Conservation (phyloP, 2,113 vertebrate genomes). For the Macquaria ambigua region DNA sequence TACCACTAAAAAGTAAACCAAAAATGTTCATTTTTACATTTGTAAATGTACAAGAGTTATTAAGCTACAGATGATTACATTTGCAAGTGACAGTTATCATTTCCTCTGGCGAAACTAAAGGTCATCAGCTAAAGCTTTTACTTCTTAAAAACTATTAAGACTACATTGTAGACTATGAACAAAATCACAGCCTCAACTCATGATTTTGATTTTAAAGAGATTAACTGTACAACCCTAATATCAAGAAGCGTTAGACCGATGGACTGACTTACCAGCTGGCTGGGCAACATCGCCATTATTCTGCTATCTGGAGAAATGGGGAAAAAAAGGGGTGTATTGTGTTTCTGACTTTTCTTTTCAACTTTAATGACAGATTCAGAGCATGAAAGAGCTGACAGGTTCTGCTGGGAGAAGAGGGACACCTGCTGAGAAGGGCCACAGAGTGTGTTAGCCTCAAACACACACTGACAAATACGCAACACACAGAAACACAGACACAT, state of each 20-base stretch:
- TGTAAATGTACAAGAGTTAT: too few relatives aligned
- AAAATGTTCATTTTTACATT: too few relatives aligned
- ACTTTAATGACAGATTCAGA: conserved; percentile 19
- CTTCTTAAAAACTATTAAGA: neutral
- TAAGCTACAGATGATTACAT: neutral
- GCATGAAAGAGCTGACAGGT: neutral
- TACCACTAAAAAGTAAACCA: too few relatives aligned
- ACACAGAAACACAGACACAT: neutral
- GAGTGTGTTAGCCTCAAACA: neutral
- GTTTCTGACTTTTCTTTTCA: conserved; percentile 18
- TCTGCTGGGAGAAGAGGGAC: neutral
- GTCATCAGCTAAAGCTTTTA: neutral
- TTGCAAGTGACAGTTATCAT: neutral
- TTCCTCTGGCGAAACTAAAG: neutral
- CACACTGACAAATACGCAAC: neutral
- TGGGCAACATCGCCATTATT: neutral
- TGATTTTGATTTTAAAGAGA: neutral
- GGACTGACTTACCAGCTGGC: neutral
- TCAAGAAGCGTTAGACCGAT: neutral
- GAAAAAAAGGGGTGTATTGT: neutral
- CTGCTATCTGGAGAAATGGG: too few relatives aligned
- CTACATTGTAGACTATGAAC: too few relatives aligned
- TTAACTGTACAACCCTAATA: neutral
- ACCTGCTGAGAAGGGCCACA: conserved; percentile 12
- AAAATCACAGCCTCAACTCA: neutral